Conservation (phyloP, 37 sponge, comb jelly and placozoan genomes). For the Aplysina aerophoba region DNA sequence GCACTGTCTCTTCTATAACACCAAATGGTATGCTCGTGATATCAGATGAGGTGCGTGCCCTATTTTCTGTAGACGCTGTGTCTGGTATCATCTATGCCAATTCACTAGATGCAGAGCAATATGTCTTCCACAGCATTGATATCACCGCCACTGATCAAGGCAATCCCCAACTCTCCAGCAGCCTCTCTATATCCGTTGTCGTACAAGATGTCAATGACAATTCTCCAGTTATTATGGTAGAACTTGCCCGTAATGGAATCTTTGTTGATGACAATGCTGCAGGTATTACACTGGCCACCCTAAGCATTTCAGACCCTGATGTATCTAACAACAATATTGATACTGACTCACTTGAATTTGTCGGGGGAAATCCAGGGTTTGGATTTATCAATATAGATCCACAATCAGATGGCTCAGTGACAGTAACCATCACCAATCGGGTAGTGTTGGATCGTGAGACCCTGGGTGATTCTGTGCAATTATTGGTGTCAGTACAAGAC, state of each 20-base stretch:
- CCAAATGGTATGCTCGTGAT: not conserved
- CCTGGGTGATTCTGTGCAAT: not conserved
- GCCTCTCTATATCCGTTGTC: conserved; percentile 12
- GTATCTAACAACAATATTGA: not conserved
- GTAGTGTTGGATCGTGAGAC: conserved; percentile 14
- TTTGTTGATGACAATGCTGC: conserved; percentile 22
- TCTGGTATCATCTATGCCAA: conserved; percentile 58
- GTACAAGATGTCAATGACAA: conserved; percentile 65
- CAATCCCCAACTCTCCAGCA: conserved; percentile 40
- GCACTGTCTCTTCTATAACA: conserved; percentile 31
- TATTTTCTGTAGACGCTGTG: conserved; percentile 40
- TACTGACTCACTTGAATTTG: not conserved
- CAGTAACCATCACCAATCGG: not conserved
- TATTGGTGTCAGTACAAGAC: conserved; percentile 6
- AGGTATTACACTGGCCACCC: conserved; percentile 11
- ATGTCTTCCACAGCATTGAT: conserved; percentile 29
- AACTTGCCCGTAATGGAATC: conserved; percentile 29
- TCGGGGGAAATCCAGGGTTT: not conserved
- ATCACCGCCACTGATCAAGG: conserved; percentile 66
- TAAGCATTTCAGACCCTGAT: conserved; percentile 21
- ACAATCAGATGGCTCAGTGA: not conserved
- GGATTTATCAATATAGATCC: not conserved
- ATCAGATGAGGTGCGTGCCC: not conserved
- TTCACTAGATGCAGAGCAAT: conserved; percentile 65
- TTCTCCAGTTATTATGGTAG: conserved; percentile 62